Percentiles rank a stretch among this genome's conserved stretches.
phyloP scores from a whole-genome alignment of 2,888 invertebrate species.

The Lasioglossum oenotherae region DNA sequence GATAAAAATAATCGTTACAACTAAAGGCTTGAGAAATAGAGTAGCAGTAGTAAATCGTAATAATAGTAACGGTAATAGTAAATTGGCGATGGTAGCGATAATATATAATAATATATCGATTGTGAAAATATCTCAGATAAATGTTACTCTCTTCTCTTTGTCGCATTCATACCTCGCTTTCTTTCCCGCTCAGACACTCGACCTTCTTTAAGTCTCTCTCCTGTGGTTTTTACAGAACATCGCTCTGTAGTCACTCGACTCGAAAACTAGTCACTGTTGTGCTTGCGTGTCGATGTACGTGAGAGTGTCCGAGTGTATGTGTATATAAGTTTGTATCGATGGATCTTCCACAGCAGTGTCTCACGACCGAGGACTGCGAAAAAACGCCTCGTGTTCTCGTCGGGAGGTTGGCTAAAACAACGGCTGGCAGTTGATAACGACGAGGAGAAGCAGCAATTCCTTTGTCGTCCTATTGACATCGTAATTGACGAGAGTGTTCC shows the following conservation, averaged over 20 bases:
- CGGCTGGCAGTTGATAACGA: conserved; percentile 22
- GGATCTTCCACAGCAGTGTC: conserved; percentile 22
- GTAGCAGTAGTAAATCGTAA: conserved; percentile 39
- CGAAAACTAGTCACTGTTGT: conserved; percentile 1
- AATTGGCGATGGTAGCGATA: conserved; percentile 64
- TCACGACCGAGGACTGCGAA: conserved; percentile 28
- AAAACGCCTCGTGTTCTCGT: conserved; percentile 51
- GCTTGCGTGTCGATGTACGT: background rate
- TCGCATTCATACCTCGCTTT: conserved; percentile 39
- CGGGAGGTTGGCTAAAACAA: conserved; percentile 28
- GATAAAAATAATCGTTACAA: conserved; percentile 36
- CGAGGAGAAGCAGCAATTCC: background rate
- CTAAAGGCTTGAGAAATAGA: conserved; percentile 63
- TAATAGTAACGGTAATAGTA: conserved; percentile 13
- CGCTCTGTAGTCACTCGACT: conserved; percentile 10
- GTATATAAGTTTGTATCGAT: background rate
- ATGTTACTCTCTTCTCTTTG: conserved; percentile 37
- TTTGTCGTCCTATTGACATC: conserved; percentile 30
- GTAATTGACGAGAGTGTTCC: conserved; percentile 60
- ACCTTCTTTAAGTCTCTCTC: conserved; percentile 18
- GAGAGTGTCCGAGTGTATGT: background rate
- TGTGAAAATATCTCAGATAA: conserved; percentile 71
- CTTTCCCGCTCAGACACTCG: conserved; percentile 31
- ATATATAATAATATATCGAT: conserved; percentile 62
- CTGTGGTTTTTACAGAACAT: conserved; percentile 22